Evolutionary conservation across 2,888 invertebrate genomes (phyloP).

Genomic region (Ecdyonurus torrentis): DNA sequence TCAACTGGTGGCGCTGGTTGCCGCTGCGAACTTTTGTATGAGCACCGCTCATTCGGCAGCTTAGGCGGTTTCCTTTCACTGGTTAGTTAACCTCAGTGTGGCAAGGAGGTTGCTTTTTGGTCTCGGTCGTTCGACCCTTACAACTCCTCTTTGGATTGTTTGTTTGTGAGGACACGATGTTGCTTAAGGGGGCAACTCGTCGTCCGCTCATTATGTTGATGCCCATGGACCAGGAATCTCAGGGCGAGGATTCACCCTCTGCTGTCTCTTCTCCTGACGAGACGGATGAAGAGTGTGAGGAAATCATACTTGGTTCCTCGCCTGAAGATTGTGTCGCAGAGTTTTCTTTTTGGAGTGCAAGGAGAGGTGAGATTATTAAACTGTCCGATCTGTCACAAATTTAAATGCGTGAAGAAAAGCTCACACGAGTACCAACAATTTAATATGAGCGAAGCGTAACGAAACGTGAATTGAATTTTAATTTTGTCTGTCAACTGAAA

Average conservation of each 20-base stretch:
- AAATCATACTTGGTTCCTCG: background rate
- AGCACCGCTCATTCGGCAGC: background rate
- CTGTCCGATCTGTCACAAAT: too few species aligned
- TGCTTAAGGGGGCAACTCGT: background rate
- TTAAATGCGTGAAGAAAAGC: too few species aligned
- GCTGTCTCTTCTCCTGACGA: background rate
- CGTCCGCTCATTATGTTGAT: background rate
- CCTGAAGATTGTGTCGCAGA: background rate
- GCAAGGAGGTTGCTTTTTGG: background rate
- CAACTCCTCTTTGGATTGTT: background rate
- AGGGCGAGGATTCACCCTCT: background rate
- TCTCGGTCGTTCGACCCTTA: too few species aligned
- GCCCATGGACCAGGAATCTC: conserved; percentile 1
- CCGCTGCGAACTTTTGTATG: background rate
- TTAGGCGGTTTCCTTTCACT: background rate
- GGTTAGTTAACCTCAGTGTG: background rate
- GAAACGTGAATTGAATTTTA: too few species aligned
- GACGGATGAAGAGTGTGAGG: background rate
- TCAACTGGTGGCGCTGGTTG: background rate
- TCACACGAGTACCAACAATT: too few species aligned
- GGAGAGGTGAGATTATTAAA: background rate
- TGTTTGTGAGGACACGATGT: background rate
- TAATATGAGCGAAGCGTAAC: too few species aligned
- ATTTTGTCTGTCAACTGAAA: too few species aligned
- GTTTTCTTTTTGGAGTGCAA: background rate